Conservation (phyloP, 1,140 invertebrate genomes). For the Drosophila obscura region DNA sequence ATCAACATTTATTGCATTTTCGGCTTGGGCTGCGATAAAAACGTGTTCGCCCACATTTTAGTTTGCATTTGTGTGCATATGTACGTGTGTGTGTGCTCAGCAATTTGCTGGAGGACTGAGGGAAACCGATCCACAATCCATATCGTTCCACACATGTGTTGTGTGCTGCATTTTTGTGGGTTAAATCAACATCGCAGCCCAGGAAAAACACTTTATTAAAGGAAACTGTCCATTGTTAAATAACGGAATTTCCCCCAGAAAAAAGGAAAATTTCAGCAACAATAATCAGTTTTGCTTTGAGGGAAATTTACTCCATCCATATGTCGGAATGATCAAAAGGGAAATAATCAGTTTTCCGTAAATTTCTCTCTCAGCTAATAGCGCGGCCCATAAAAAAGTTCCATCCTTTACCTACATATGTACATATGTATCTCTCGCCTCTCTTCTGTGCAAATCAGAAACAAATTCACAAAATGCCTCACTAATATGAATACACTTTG, state of each 20-base stretch:
- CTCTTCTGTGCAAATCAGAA: too few relatives aligned
- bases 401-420: not conserved
- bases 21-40: slow-evolving; percentile 70
- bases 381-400: not conserved
- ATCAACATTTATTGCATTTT: slow-evolving; percentile 80
- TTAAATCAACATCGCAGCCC: slow-evolving; percentile 59
- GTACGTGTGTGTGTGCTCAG: slow-evolving; percentile 43
- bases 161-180: slow-evolving; percentile 58
- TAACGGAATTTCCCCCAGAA: too few relatives aligned
- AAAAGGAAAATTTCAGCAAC: too few relatives aligned
- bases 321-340: too few relatives aligned
- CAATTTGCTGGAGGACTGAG: slow-evolving; percentile 50
- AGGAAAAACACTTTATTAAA: slow-evolving; percentile 61
- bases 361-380: too few relatives aligned
- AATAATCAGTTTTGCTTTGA: too few relatives aligned
- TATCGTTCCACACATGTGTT: slow-evolving; percentile 52
- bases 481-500: too few relatives aligned
- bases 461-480: too few relatives aligned
- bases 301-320: too few relatives aligned
- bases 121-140: slow-evolving; percentile 12
- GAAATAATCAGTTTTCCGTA: too few relatives aligned
- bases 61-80: slow-evolving; percentile 38
- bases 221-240: not conserved
- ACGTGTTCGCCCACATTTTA: slow-evolving; percentile 78
- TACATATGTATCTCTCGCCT: not conserved